Percentiles rank a stretch among this genome's conserved stretches.
phyloP scores from a whole-genome alignment of 2,888 invertebrate species.

The Caenorhabditis wallacei region DNA sequence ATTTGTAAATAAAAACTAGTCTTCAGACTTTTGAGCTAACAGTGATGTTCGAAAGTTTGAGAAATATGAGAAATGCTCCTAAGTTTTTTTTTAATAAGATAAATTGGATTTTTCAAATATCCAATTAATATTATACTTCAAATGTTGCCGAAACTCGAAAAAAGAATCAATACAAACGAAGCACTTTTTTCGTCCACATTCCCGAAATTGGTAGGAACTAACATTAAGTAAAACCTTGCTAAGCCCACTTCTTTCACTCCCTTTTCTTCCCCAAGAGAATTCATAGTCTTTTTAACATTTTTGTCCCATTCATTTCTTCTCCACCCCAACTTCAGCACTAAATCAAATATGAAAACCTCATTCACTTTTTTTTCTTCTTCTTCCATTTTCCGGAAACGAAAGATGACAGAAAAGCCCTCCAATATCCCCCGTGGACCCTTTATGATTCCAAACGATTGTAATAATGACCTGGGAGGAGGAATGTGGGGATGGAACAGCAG shows the following conservation, averaged over 20 bases:
- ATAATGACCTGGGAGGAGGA: constrained; percentile 49
- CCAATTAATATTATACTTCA: too few species aligned
- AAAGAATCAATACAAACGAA: not conserved
- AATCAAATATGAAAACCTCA: constrained; percentile 52
- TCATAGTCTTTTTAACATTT: not conserved
- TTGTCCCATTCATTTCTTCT: constrained; percentile 9
- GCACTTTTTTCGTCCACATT: not conserved
- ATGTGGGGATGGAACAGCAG: constrained; percentile 42
- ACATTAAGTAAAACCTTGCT: constrained; percentile 2
- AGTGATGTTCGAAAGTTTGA: too few species aligned
- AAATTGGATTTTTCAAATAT: too few species aligned
- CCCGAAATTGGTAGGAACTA: not conserved
- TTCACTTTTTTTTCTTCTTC: constrained; percentile 2
- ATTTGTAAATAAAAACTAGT: too few species aligned
- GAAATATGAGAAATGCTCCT: too few species aligned
- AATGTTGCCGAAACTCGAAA: too few species aligned
- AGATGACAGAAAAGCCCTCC: constrained; percentile 15
- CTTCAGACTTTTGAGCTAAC: too few species aligned
- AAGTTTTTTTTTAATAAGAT: too few species aligned
- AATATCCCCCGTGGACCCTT: constrained; percentile 9
- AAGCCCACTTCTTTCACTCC: not conserved
- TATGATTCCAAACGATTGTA: constrained; percentile 46
- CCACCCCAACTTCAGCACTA: constrained; percentile 39
- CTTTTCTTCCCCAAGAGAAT: not conserved
- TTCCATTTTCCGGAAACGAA: constrained; percentile 41